Base-by-base conservation (phyloP, 2,888 invertebrate species). In the Hyalella azteca region DNA sequence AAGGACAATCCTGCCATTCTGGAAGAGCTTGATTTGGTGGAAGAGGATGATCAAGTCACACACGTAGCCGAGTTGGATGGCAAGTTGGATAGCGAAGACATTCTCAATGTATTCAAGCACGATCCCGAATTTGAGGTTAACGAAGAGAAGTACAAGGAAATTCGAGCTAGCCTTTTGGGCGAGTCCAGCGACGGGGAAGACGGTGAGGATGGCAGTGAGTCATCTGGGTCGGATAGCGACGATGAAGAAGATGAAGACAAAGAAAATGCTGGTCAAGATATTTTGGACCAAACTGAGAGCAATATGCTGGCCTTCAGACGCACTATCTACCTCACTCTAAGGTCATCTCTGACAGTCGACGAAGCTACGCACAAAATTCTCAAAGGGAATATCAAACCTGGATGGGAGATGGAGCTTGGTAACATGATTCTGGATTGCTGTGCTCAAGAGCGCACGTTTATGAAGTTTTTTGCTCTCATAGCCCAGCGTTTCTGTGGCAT, bases 341-440 rank as follows among this genome's bases (percentile, higher is more conserved):
- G 98, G 88, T 98, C 98, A 0, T 98, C 97, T 90, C 92, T 99
- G 86, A 97, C 98, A 88, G 98, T 95, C 89, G 98, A 99, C 88
- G 99, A 99, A 90, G 98, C 98, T 88, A 97, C 97, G 2, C 99
- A 99, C 88, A 99, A 99, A 88, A 89, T 99, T 1, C 92, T 99
- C 91, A 98, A 97, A 89, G 95, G 99, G 94, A 94, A 98, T 85
- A 87, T 98, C 29, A 97, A 97, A 88, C 97, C 97, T 0, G 97
- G 97, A 0, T 97, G 98, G 88, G 97, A 98, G 89, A 93, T 94
- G 40, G 99, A 99, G 88, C 90, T 99, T 11, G 98, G 98, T 86
- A 96, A 98, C 89, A 99, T 99, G 99, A 96, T 99, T 85, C 90
- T 96, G 78, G 99, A 99, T 89, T 99, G 99, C 88, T 99, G 99